A percentile compares a stretch with the other conserved stretches of the same genome.
These are phyloP conservation scores for Plecotus auritus DNA, from an alignment of 2,113 vertebrate species.

Conservation along the genomic window DNA sequence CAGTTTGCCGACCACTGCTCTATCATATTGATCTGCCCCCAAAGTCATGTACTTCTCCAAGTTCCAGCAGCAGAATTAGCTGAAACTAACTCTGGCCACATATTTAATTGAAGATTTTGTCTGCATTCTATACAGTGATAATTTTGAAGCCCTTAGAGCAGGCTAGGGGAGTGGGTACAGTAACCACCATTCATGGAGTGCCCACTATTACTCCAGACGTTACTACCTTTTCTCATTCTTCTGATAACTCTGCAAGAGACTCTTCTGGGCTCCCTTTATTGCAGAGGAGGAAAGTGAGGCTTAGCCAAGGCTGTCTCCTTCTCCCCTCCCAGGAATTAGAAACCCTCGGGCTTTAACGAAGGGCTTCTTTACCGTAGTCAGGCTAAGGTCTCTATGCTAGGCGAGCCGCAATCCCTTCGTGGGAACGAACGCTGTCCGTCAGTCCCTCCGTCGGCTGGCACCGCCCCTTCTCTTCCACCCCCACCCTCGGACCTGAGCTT, in stretches of 20 bases:
- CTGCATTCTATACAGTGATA: background rate
- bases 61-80: background rate
- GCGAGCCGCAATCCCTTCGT: rapidly evolving
- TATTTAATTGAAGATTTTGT: background rate
- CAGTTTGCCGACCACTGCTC: too few relatives aligned
- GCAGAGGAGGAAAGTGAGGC: background rate
- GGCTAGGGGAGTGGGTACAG: too few relatives aligned
- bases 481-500: background rate
- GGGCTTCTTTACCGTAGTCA: rapidly evolving
- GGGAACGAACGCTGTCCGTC: rapidly evolving
- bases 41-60: background rate
- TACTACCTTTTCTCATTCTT: background rate
- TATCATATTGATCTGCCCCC: background rate
- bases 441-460: rapidly evolving
- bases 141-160: background rate
- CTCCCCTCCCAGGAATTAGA: background rate
- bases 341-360: background rate
- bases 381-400: rapidly evolving
- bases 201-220: rapidly evolving
- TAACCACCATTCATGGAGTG: background rate
- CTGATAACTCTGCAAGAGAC: background rate
- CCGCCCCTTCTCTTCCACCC: rapidly evolving
- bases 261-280: background rate
- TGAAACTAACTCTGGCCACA: background rate
- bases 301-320: background rate